phyloP scores from a whole-genome alignment of 2,113 vertebrate genomes.

The Atherinomorus stipes region DNA sequence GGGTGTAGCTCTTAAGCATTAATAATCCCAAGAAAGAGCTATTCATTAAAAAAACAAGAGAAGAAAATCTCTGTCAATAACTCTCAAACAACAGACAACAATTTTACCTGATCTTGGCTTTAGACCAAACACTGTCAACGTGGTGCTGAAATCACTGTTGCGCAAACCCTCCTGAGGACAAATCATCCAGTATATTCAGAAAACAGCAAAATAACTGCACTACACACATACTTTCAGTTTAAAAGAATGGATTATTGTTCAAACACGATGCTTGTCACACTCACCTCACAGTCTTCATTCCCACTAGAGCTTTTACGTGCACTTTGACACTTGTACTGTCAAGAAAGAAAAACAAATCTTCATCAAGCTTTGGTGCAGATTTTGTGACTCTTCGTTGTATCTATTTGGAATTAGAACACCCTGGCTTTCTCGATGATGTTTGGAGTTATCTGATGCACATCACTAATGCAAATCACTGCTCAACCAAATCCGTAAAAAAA shows the following conservation, averaged over 20 bases:
- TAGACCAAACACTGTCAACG: constrained; percentile 90
- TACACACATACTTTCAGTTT: neutral
- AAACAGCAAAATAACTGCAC: rapidly evolving
- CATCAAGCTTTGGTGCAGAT: neutral
- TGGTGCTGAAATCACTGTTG: constrained; percentile 77
- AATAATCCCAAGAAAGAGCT: too few species aligned
- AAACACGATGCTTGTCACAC: constrained; percentile 20
- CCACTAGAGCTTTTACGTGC: constrained; percentile 90
- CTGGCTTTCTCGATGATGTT: neutral
- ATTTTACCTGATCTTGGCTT: constrained; percentile 94
- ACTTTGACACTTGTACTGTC: constrained; percentile 85
- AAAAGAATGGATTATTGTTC: neutral
- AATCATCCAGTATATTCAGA: neutral
- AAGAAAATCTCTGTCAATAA: too few species aligned
- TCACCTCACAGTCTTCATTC: constrained; percentile 92
- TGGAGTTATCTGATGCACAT: neutral
- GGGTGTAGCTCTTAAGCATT: neutral
- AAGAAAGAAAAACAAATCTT: neutral
- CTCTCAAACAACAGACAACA: neutral
- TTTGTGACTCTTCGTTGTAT: neutral
- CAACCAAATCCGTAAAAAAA: neutral
- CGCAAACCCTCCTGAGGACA: constrained; percentile 77
- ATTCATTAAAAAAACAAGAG: too few species aligned
- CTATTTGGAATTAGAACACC: neutral
- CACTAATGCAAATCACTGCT: neutral